Evolutionary conservation across 2,113 vertebrate genomes (phyloP).

Genomic region (Muntiacus reevesi): DNA sequence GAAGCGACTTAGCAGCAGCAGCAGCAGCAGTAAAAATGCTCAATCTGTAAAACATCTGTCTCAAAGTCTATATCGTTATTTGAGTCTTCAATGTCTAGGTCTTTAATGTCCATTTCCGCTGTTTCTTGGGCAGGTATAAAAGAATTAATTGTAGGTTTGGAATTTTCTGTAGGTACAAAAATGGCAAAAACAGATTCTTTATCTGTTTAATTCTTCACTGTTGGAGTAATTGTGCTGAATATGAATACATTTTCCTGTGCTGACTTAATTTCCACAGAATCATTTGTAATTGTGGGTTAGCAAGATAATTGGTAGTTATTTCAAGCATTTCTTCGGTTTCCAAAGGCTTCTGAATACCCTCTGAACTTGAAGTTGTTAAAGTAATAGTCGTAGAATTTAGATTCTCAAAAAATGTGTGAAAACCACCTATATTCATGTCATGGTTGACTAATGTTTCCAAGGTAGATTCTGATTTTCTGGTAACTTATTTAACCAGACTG

Average conservation of each 20-base stretch:
- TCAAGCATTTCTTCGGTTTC: constrained; percentile 54
- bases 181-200: constrained; percentile 80
- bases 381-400: constrained; percentile 68
- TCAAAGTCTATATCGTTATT: constrained; percentile 23
- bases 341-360: constrained; percentile 66
- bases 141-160: constrained; percentile 63
- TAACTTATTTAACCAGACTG: constrained; percentile 23
- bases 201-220: constrained; percentile 74
- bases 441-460: constrained; percentile 64
- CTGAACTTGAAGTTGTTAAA: constrained; percentile 68
- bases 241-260: constrained; percentile 73
- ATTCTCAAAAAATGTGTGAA: constrained; percentile 59
- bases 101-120: constrained; percentile 24
- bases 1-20: too few species aligned
- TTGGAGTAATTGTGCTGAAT: constrained; percentile 77
- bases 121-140: constrained; percentile 65
- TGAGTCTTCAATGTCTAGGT: constrained; percentile 34
- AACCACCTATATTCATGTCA: constrained; percentile 14
- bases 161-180: constrained; percentile 74
- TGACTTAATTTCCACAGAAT: constrained; percentile 72
- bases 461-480: constrained; percentile 38
- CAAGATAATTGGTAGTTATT: constrained; percentile 56
- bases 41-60: constrained; percentile 78
- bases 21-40: constrained; percentile 70
- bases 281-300: constrained; percentile 53